Conservation (phyloP, 2,797 vertebrate species). For the Decapterus maruadsi region DNA sequence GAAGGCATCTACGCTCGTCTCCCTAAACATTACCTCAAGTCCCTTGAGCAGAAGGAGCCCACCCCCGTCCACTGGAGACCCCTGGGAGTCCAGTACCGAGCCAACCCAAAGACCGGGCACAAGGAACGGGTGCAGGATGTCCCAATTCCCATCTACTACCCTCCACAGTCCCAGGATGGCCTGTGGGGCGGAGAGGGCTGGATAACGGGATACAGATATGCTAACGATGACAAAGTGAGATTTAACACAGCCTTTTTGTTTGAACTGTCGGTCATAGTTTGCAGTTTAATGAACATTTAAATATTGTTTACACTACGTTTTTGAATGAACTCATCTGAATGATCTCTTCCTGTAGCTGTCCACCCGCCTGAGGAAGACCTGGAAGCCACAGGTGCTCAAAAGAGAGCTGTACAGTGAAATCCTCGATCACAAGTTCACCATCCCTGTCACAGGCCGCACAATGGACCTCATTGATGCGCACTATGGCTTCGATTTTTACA, state of each 20-base stretch:
- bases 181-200: conserved; percentile 97
- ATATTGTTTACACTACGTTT: neutral
- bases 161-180: conserved; percentile 88
- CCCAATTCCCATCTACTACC: conserved; percentile 88
- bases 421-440: conserved; percentile 89
- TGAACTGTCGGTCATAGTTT: neutral
- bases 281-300: neutral
- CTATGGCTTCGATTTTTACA: conserved; percentile 95
- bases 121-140: conserved; percentile 92
- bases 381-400: conserved; percentile 93
- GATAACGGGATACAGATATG: conserved; percentile 90
- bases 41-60: conserved; percentile 83
- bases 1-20: conserved; percentile 91
- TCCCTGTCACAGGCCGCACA: conserved; percentile 90
- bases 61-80: conserved; percentile 90
- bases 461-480: conserved; percentile 92
- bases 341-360: conserved; percentile 81
- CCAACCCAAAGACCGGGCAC: conserved; percentile 85
- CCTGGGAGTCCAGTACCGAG: conserved; percentile 84
- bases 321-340: neutral
- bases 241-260: neutral
- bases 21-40: conserved; percentile 89
- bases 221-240: conserved; percentile 91
- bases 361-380: conserved; percentile 87
- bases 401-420: conserved; percentile 96